phyloP scores from a whole-genome alignment of 2,888 invertebrate genomes.

The Ectemnius continuus region DNA sequence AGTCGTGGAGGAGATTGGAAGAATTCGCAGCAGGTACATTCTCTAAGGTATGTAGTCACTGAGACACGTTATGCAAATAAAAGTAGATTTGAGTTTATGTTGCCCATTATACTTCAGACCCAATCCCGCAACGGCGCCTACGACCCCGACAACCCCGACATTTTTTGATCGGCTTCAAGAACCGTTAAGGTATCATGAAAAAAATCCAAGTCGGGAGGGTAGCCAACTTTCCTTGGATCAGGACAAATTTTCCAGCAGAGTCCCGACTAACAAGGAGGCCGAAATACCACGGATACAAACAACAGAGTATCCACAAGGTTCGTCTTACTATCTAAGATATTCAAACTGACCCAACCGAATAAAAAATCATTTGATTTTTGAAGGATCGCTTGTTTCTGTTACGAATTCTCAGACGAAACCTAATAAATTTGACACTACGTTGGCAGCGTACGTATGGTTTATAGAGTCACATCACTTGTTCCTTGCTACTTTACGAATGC shows the following conservation, averaged over 20 bases:
- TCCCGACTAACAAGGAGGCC: conserved; percentile 38
- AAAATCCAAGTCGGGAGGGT: conserved; percentile 25
- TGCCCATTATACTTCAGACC: conserved; percentile 25
- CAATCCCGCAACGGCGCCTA: conserved; percentile 30
- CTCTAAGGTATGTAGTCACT: conserved; percentile 62
- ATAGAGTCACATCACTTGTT: background rate
- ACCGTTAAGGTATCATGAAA: conserved; percentile 29
- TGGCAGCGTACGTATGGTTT: conserved; percentile 16
- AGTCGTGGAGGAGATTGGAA: conserved; percentile 30
- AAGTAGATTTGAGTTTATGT: conserved; percentile 32
- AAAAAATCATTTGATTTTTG: conserved; percentile 18
- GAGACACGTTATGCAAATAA: background rate
- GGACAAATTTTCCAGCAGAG: conserved; percentile 20
- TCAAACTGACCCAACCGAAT: background rate
- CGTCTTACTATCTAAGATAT: background rate
- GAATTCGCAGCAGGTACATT: conserved; percentile 66
- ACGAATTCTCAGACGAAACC: conserved; percentile 22
- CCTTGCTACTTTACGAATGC: background rate
- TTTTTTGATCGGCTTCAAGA: conserved; percentile 33
- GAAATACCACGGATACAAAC: conserved; percentile 28
- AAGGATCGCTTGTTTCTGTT: conserved; percentile 23
- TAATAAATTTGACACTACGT: conserved; percentile 19
- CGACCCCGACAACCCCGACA: conserved; percentile 23
- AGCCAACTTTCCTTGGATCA: conserved; percentile 25
- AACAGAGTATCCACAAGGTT: conserved; percentile 38